Evolutionary conservation across 1,140 invertebrate species (phyloP).

Genomic region (Apis florea): DNA sequence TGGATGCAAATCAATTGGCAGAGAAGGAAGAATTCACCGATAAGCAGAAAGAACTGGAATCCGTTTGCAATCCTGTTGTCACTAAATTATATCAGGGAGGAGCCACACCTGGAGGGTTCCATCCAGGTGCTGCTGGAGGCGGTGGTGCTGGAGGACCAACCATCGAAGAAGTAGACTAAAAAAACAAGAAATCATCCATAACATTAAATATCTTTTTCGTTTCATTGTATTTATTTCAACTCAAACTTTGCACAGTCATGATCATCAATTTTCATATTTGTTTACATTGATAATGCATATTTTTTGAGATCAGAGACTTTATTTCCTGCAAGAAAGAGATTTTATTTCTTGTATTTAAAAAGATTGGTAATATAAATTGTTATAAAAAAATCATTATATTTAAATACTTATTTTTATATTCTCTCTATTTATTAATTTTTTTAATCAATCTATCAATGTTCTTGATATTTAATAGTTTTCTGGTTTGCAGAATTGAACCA

Average conservation of each 20-base stretch:
- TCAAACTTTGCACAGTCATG: not conserved
- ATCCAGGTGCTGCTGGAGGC: conserved; percentile 71
- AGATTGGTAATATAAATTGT: conserved; percentile 26
- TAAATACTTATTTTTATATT: not conserved
- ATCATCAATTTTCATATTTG: not conserved
- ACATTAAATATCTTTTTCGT: not conserved
- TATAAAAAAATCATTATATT: conserved; percentile 15
- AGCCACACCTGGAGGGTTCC: conserved; percentile 79
- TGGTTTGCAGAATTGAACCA: conserved; percentile 69
- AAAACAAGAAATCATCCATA: not conserved
- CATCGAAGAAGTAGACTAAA: conserved; percentile 87
- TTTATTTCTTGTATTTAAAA: conserved; percentile 9
- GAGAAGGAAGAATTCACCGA: conserved; percentile 97
- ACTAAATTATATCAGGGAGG: conserved; percentile 89
- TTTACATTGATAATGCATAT: conserved; percentile 13
- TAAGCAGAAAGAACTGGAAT: conserved; percentile 94
- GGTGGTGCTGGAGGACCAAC: conserved; percentile 78
- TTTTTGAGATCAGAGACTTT: conserved; percentile 5
- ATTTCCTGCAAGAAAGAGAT: not conserved
- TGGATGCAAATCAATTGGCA: conserved; percentile 95
- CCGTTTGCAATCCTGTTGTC: conserved; percentile 92
- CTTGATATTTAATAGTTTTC: conserved; percentile 7
- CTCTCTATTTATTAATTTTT: not conserved
- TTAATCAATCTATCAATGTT: not conserved
- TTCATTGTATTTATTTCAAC: conserved; percentile 3